Percentiles rank a stretch among this genome's conserved stretches.
Conservation (phyloP, 1,140 invertebrate species). For the Eriosoma lanigerum region DNA sequence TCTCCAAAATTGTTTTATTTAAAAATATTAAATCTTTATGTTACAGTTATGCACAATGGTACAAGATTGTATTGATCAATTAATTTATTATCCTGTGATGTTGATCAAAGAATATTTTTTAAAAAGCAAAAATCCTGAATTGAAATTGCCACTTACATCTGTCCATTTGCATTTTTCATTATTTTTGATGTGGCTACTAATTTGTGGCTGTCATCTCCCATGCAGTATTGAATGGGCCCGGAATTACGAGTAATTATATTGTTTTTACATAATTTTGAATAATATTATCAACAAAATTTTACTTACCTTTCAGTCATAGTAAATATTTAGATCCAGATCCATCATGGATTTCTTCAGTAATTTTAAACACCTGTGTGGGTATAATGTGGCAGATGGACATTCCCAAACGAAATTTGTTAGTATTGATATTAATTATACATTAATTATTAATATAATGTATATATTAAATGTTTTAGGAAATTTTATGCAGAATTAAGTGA, state of each 20-base stretch:
- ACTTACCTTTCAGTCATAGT: slow-evolving; percentile 9
- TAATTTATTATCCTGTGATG: slow-evolving; percentile 34
- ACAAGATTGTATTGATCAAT: slow-evolving; percentile 29
- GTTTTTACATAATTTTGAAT: not conserved
- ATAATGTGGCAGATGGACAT: slow-evolving; percentile 26
- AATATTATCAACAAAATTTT: not conserved
- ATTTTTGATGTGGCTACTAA: slow-evolving; percentile 34
- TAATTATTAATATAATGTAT: not conserved
- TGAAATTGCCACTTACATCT: not conserved
- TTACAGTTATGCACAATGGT: slow-evolving; percentile 39
- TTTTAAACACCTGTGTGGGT: slow-evolving; percentile 19
- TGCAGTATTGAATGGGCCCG: slow-evolving; percentile 46
- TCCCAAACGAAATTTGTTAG: slow-evolving; percentile 36
- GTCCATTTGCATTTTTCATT: slow-evolving; percentile 44
- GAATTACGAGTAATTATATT: slow-evolving; percentile 31
- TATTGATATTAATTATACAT: not conserved
- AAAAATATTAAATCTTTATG: not conserved
- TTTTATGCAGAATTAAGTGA: slow-evolving; percentile 16
- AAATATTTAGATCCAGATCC: slow-evolving; percentile 31
- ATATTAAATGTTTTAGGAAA: slow-evolving; percentile 17
- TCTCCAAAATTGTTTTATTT: not conserved
- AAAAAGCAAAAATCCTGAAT: slow-evolving; percentile 4
- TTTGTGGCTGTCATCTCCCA: slow-evolving; percentile 31
- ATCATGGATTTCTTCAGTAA: slow-evolving; percentile 19
- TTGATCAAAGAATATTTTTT: slow-evolving; percentile 42